Evolutionary conservation across 2,888 invertebrate species (phyloP), one percentile per base, ranked within the genome.

Genomic region (Rhodophaea formosa): DNA sequence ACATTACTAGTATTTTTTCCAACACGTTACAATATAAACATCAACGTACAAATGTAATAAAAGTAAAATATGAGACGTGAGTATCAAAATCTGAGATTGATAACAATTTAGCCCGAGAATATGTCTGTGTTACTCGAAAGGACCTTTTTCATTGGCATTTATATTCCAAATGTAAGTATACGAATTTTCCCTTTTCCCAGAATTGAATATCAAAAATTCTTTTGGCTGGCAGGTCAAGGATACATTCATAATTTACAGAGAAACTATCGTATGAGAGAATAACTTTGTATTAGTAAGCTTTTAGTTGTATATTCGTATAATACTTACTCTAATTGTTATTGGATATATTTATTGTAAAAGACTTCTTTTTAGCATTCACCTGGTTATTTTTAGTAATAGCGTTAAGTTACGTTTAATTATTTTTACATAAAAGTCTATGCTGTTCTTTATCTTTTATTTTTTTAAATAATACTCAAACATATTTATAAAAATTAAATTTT

Each of bases 161-260:
- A 47, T 47, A 47, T 51, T 51, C 16, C 17, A 17, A 39, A 39
- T 12, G 51, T 17, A 17, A 10, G 39, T 10, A 17, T 8, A 39
- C 12, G 35, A 51, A 51, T 35, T 16, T 51, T 35, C 35, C 51
- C 35, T 32, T 51, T 51, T 51, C 8, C 29, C 16, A 51, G 12
- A 51, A 35, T 39, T 35, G 16, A 51, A 51, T 39, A 51, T 51
- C 51, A 51, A 39, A 51, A 51, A 51, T 51, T 51, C 39, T 35
- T 51, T 51, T 51, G 39, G 49, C 49, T 32, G 49, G 35, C 51
- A 35, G 51, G 39, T 51, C 51, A 51, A 35, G 51, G 17, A 51
- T 51, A 51, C 35, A 51, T 51, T 51, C 17, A 51, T 51, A 39
- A 16, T 51, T 51, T 39, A 39, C 51, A 51, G 17, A 49, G 30